phyloP scores from a whole-genome alignment of 2,797 vertebrate genomes.

The Dallia pectoralis region DNA sequence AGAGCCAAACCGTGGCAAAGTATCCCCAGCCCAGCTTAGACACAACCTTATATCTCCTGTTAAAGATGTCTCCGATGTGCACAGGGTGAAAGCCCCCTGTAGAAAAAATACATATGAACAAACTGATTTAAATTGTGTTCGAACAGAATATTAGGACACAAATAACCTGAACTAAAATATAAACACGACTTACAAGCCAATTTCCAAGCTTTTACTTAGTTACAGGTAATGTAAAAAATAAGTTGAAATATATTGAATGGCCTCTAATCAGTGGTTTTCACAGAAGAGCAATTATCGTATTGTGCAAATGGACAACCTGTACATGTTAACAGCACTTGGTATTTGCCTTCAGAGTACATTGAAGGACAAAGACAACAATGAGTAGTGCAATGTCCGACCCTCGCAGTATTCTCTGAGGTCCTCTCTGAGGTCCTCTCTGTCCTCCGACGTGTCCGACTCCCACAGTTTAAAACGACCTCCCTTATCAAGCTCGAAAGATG shows the following conservation, averaged over 20 bases:
- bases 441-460: slow-evolving; percentile 44
- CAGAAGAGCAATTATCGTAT: too few relatives aligned
- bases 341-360: background rate
- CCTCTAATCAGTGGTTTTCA: too few relatives aligned
- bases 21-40: slow-evolving; percentile 77
- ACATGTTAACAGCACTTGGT: too few relatives aligned
- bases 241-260: too few relatives aligned
- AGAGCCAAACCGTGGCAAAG: slow-evolving; percentile 87
- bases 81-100: slow-evolving; percentile 77
- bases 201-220: too few relatives aligned
- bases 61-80: slow-evolving; percentile 74
- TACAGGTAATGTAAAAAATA: too few relatives aligned
- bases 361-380: background rate
- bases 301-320: too few relatives aligned
- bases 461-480: slow-evolving; percentile 39
- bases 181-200: too few relatives aligned
- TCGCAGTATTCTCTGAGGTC: slow-evolving; percentile 66
- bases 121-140: background rate
- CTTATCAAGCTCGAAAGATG: slow-evolving; percentile 14
- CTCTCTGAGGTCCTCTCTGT: slow-evolving; percentile 68
- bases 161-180: too few relatives aligned
- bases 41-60: slow-evolving; percentile 76
- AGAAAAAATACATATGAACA: background rate
- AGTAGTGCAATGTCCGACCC: slow-evolving; percentile 52
- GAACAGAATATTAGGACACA: background rate